Conservation (phyloP, 1,140 invertebrate species). For the Galleria mellonella region DNA sequence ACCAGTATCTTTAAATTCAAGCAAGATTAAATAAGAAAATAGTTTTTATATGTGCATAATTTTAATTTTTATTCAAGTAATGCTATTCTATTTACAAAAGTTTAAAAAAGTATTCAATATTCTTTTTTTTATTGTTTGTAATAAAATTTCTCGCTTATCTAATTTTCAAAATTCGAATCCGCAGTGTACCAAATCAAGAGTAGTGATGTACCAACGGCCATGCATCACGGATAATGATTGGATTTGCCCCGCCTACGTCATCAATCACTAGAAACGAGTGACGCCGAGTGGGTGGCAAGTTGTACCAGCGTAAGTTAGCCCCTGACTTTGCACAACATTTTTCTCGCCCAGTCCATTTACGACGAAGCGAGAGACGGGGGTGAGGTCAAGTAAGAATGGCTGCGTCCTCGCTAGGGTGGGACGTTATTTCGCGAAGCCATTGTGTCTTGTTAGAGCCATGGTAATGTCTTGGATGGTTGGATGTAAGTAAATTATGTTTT, state of each 20-base stretch:
- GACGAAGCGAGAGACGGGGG: slow-evolving; percentile 4
- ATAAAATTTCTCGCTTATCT: slow-evolving; percentile 11
- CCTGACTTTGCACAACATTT: slow-evolving; percentile 23
- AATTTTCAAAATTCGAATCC: slow-evolving; percentile 29
- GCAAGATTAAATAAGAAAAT: too few relatives aligned
- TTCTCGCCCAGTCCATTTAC: background rate
- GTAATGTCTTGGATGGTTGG: slow-evolving; percentile 66
- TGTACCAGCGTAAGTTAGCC: slow-evolving; percentile 33
- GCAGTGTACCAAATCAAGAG: slow-evolving; percentile 22
- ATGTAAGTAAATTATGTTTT: slow-evolving; percentile 69
- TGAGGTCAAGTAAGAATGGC: slow-evolving; percentile 33
- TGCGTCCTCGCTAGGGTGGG: slow-evolving; percentile 31
- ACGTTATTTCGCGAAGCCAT: slow-evolving; percentile 54
- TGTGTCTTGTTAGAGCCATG: slow-evolving; percentile 66
- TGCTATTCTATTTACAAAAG: too few relatives aligned
- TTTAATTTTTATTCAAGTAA: too few relatives aligned
- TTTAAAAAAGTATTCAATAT: too few relatives aligned
- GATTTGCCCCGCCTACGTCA: slow-evolving; percentile 70
- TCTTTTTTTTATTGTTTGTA: background rate
- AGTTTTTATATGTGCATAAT: too few relatives aligned
- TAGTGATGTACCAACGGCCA: slow-evolving; percentile 63
- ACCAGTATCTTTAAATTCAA: too few relatives aligned
- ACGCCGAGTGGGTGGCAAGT: slow-evolving; percentile 45
- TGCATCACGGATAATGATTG: slow-evolving; percentile 72
- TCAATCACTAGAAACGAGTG: slow-evolving; percentile 64